phyloP scores from a whole-genome alignment of 2,797 vertebrate species.

The Botia kubotai region DNA sequence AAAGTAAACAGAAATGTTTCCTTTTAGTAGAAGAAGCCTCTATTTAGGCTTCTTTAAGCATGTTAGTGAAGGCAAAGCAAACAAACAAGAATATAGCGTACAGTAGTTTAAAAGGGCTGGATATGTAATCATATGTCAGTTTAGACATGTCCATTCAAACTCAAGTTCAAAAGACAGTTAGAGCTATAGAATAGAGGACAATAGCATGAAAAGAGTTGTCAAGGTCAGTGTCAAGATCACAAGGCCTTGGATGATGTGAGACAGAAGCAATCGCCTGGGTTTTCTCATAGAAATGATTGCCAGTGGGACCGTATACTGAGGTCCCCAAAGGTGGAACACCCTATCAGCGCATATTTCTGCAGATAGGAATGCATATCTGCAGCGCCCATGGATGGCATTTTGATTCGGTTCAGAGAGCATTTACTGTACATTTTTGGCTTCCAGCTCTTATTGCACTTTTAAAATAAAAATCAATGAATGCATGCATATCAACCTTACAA shows the following conservation, averaged over 20 bases:
- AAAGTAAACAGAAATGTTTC: neutral
- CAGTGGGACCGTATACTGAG: constrained; percentile 32
- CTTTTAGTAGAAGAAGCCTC: neutral
- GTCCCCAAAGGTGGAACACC: constrained; percentile 37
- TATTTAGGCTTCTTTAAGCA: neutral
- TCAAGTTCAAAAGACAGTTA: constrained; percentile 12
- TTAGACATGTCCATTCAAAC: neutral
- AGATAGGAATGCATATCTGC: constrained; percentile 39
- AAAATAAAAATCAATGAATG: neutral
- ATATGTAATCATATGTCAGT: neutral
- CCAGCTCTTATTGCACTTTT: neutral
- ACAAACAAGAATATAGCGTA: neutral
- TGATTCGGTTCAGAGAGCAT: constrained; percentile 37
- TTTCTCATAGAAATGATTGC: constrained; percentile 40
- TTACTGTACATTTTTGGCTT: constrained; percentile 27
- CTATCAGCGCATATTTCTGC: constrained; percentile 39
- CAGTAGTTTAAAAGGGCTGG: neutral
- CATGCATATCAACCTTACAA: neutral
- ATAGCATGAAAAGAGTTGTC: constrained; percentile 19
- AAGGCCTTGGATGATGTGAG: constrained; percentile 17
- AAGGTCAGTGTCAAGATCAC: constrained; percentile 32
- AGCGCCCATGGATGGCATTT: constrained; percentile 17
- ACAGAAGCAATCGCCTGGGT: constrained; percentile 10
- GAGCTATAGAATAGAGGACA: constrained; percentile 10
- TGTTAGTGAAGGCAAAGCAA: constrained; percentile 1